phyloP scores from a whole-genome alignment of 2,888 invertebrate species.

The Leptinotarsa rubiginosa region DNA sequence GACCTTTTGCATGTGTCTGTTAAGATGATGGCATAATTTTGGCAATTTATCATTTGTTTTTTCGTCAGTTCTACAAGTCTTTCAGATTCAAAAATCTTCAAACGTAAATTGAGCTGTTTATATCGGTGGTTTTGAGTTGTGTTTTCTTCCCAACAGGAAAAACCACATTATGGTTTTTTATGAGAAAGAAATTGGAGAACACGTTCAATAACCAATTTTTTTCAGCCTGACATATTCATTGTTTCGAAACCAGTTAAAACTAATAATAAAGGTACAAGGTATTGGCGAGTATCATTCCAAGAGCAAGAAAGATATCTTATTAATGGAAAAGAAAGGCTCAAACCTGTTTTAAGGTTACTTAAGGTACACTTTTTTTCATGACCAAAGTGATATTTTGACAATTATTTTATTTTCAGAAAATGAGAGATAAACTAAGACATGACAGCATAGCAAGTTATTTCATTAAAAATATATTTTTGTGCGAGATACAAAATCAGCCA shows the following conservation, averaged over 20 bases:
- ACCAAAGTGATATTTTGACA: neutral
- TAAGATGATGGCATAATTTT: too few relatives aligned
- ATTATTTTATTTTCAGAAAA: constrained; percentile 30
- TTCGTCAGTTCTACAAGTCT: too few relatives aligned
- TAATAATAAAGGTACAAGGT: constrained; percentile 19
- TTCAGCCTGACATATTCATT: constrained; percentile 31
- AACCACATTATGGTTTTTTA: too few relatives aligned
- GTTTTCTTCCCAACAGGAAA: too few relatives aligned
- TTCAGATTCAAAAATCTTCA: too few relatives aligned
- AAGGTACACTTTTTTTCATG: constrained; percentile 12
- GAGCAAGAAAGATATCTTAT: constrained; percentile 31
- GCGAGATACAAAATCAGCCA: constrained; percentile 3
- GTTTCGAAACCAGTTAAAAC: constrained; percentile 28
- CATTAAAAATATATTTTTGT: constrained; percentile 30
- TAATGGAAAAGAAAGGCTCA: constrained; percentile 22
- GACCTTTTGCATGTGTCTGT: too few relatives aligned
- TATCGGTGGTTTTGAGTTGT: too few relatives aligned
- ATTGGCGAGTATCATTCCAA: constrained; percentile 37
- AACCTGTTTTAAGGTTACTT: constrained; percentile 32
- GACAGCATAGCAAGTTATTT: constrained; percentile 29
- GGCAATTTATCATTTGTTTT: too few relatives aligned
- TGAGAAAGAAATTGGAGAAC: too few relatives aligned
- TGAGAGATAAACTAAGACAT: constrained; percentile 30
- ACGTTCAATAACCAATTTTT: neutral
- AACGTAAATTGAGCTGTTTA: too few relatives aligned